These are phyloP conservation scores for Eudasyphora cyanicolor DNA, from an alignment of 2,888 invertebrate species.

Conservation along the genomic window DNA sequence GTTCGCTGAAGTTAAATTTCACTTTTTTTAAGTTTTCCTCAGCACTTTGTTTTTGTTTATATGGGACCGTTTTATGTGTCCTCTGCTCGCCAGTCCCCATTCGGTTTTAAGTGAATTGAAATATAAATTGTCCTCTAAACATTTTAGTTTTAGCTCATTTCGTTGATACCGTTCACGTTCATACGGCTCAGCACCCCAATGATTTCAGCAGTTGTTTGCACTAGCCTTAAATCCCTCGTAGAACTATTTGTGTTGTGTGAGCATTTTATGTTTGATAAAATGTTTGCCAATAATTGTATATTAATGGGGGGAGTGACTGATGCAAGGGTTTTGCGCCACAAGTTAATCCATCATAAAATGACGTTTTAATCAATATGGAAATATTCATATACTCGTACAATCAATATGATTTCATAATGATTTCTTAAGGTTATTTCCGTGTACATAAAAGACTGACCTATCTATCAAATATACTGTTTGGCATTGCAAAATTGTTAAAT, in stretches of 20 bases:
- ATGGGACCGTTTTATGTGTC: conserved; percentile 4
- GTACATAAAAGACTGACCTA: too few relatives aligned
- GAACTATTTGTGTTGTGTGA: neutral
- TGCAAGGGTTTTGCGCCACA: too few relatives aligned
- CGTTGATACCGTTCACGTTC: neutral
- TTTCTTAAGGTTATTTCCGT: too few relatives aligned
- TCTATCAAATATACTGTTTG: too few relatives aligned
- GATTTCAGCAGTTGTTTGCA: neutral
- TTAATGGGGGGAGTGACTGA: too few relatives aligned
- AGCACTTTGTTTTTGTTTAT: conserved; percentile 6
- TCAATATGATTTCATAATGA: too few relatives aligned
- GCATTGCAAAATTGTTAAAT: too few relatives aligned
- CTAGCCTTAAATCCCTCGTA: neutral
- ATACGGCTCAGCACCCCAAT: neutral
- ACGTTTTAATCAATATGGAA: too few relatives aligned
- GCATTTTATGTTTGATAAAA: too few relatives aligned
- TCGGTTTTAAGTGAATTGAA: conserved; percentile 33
- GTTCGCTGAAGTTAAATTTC: neutral
- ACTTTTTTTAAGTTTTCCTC: conserved; percentile 2
- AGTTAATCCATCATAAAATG: too few relatives aligned
- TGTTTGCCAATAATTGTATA: too few relatives aligned
- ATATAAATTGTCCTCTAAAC: conserved; percentile 19
- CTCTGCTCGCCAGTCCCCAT: neutral
- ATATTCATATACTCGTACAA: too few relatives aligned
- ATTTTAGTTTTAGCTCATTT: conserved; percentile 52